Percentiles rank a stretch among this genome's conserved stretches.
These are phyloP conservation scores for Lepus townsendii DNA, from an alignment of 2,797 vertebrate species.

Conservation along the genomic window DNA sequence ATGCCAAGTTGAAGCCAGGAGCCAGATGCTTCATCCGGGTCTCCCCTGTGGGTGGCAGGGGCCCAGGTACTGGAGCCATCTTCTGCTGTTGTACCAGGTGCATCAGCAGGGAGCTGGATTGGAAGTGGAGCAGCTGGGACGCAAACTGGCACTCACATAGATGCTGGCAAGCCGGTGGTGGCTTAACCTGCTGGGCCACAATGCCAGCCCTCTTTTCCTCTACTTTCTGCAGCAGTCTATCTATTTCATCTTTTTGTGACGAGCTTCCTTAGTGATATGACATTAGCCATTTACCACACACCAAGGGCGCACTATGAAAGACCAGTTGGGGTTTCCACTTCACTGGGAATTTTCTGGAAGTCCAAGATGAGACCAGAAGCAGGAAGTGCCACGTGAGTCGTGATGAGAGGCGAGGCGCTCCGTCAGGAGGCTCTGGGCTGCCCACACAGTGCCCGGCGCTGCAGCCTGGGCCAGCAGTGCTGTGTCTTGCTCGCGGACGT, in stretches of 20 bases:
- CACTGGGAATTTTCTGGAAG: background rate
- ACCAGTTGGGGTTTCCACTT: background rate
- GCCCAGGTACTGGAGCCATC: no score
- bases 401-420: accelerated
- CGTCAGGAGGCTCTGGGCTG: background rate
- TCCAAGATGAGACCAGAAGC: background rate
- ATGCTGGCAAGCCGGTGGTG: no score
- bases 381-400: background rate
- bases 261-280: constrained; percentile 26
- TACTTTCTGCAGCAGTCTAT: background rate
- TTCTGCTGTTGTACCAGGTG: no score
- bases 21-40: no score
- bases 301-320: background rate
- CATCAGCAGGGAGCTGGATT: no score
- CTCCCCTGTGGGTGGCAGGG: no score
- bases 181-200: no score
- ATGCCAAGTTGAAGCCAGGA: no score
- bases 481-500: constrained; percentile 12
- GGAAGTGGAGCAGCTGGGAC: no score
- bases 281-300: constrained; percentile 1
- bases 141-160: no score
- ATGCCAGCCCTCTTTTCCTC: no score
- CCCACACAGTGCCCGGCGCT: accelerated
- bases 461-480: background rate
- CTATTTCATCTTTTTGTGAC: constrained; percentile 19